Evolutionary conservation across 2,888 invertebrate genomes (phyloP), one percentile per base, ranked within the genome.

Genomic region (Caenorhabditis sp.): DNA sequence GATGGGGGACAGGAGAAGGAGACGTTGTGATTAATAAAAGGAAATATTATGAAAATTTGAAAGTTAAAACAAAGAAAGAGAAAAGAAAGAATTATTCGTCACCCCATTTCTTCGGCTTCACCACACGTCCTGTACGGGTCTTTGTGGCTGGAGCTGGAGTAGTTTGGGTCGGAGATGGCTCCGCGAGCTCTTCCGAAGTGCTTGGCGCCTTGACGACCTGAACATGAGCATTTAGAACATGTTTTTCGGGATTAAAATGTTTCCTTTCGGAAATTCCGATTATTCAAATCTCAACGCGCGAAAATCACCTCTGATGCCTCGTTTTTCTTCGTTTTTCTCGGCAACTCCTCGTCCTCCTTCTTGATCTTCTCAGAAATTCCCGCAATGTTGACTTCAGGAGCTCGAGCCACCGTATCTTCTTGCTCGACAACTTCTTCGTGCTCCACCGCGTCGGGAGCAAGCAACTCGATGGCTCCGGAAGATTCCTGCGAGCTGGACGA

Each of bases 71-170:
- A 35, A 24, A 22, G 1, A 2, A 22, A 45, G 15, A 35, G 7
- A 43, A 20, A 27, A 48, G 13, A 22, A 46, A 37, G 0, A 9
- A 4, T 37, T 41, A 66, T 37, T 55, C 45, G 24, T 66, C 74
- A n/a, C 20, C 52, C 66, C 66, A 74, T 32, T 68, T 74, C 30
- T 76, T 76, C 13, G 62, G 62, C 24, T 76, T 76, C 5, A 76
- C 59, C 13, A 76, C 58, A 22, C 75, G 55, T 6, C 75, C 75
- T 8, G 75, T 76, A 13, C 75, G 62, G n/a, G 75, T 76, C 24
- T 27, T 62, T n/a, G 56, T 70, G 8, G 65, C 30, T 7, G 48
- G 11, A 2, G 45, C 17, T 2, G 48, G 3, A 5, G 22, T 15
- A 15, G 22, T n/a, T n/a, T n/a, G 0, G 17, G 68, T 41, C 20